These are phyloP conservation scores for Tenthredo livida DNA, from an alignment of 2,888 invertebrate species.

Conservation along the genomic window DNA sequence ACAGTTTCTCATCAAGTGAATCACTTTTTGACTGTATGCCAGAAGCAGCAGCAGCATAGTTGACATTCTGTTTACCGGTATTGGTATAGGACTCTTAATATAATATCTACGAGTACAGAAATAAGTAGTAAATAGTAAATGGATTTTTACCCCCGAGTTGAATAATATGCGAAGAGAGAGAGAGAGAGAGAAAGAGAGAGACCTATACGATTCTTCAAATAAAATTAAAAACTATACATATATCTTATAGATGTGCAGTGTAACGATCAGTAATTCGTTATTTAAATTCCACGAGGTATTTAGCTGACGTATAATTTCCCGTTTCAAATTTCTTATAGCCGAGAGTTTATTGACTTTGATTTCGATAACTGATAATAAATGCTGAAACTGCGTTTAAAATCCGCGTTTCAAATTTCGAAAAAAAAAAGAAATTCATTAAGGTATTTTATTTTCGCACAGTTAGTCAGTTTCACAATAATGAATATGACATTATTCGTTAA, in stretches of 20 bases:
- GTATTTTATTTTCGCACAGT: not conserved
- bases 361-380: not conserved
- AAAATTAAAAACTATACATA: too few species aligned
- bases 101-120: not conserved
- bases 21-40: constrained; percentile 56
- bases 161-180: not conserved
- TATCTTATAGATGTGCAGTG: too few species aligned
- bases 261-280: too few species aligned
- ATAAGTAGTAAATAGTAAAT: constrained; percentile 23
- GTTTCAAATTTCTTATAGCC: constrained; percentile 1
- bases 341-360: not conserved
- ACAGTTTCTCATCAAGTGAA: constrained; percentile 51
- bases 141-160: not conserved
- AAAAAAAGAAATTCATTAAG: too few species aligned
- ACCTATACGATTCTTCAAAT: too few species aligned
- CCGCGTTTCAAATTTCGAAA: not conserved
- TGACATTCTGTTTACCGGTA: constrained; percentile 47
- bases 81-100: constrained; percentile 14
- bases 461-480: not conserved
- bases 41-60: constrained; percentile 22
- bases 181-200: too few species aligned
- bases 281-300: not conserved
- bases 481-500: not conserved
- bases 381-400: not conserved
- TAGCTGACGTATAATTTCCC: not conserved